Base-by-base conservation (phyloP, 2,888 invertebrate species). In the Drosophila quinaria region DNA sequence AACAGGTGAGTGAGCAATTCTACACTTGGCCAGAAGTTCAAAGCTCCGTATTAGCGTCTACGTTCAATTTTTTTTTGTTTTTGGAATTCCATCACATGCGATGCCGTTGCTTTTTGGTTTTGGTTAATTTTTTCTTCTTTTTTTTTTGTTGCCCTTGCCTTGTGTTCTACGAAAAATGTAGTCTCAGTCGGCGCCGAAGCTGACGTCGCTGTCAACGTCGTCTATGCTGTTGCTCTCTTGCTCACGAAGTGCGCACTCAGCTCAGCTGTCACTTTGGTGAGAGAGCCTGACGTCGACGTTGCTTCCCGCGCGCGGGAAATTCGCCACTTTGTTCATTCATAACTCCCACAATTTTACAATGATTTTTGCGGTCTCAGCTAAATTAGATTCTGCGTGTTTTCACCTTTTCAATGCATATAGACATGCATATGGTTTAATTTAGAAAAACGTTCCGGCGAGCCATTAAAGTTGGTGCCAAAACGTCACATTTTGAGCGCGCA, bases 231-330 rank as follows among this genome's bases (percentile, higher is more conserved):
- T 50, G 39, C 61, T 61, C 49, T 56, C 80, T 37, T 54, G 50
- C 67, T 69, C 80, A 25, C 50, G 31, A 62, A 62, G n/a, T 69
- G 74, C 78, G 78, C 83, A 78, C 79, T 80, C 82, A 73, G 66
- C 85, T 86, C 84, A 89, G 81, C 84, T 86, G 82, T 86, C 87
- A 82, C 41, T 70, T 76, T 61, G 35, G 10, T 55, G 44, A 47
- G 33, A 62, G 59, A 19, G 52, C 50, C 37, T 75, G 72, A 87
- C 88, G 85, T 83, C 67, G 67, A 65, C 74, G 60, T 72, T 54
- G 78, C 54, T 81, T 87, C 91, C 91, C 92, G 92, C 92, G 92
- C 92, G 92, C 91, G 92, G 92, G 91, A 92, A 91, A 88, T 76
- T 63, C 19, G 15, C 17, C 76, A 80, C 84, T 85, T 84, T 76